Evolutionary conservation across 2,797 vertebrate genomes (phyloP), one percentile per base, ranked within the genome.

Genomic region (Myioborus melanocephalus): DNA sequence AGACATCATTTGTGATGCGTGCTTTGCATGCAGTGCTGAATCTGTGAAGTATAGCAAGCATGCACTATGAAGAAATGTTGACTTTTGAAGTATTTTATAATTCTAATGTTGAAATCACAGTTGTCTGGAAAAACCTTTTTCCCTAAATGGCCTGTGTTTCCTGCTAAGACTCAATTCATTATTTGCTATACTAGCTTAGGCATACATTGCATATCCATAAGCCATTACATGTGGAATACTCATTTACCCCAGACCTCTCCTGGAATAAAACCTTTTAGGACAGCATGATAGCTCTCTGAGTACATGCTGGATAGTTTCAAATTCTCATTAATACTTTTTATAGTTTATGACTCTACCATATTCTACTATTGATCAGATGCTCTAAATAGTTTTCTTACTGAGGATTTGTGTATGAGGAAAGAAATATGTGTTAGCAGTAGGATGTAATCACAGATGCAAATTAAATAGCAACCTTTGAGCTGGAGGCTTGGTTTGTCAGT

Each of bases 391-490:
- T 70, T 84, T 85, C 24, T 77, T 73, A 49, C 27, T 57, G 28
- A 60, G 34, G 46, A 52, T 75, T 87, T 80, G 37, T 79, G 30
- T 50, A 14, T 55, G 53, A 70, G 23, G 72, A 70, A 64, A 81
- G n/a, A 80, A 80, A n/a, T 10, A n/a, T 0, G 0, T 20, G 13
- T 78, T 57, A 53, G 37, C 41, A 83, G n/a, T 35, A 68, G 71
- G 28, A 64, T 2, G 3, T 69, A 85, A 87, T 10, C 49, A 59
- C 28, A 80, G 63, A 77, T 46, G 17, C 12, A 71, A 64, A 70
- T 68, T 14, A 81, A 86, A 64, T 24, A 39, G 22, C 41, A 90
- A 88, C 83, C 87, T 95, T 96, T 91, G 89, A 90, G 73, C 80
- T 84, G 43, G 34, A 92, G 77, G 35, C 49, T 80, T 71, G 15